Percentiles rank a stretch among this genome's conserved stretches.
These are phyloP conservation scores for Rhea americana DNA, from an alignment of 2,113 vertebrate species.

Conservation along the genomic window DNA sequence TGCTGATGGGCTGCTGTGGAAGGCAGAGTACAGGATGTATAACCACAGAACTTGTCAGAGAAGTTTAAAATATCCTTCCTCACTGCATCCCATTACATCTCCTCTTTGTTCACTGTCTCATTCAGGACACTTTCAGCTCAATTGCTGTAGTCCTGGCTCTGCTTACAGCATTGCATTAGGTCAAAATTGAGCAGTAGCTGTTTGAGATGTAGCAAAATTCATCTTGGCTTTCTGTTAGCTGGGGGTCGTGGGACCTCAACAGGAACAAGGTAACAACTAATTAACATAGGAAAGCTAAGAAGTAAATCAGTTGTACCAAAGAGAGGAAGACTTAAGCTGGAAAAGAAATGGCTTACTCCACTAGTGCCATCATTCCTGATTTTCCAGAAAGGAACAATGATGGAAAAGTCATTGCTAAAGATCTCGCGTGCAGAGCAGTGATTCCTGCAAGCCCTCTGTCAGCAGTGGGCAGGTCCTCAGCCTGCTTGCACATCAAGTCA, in stretches of 20 bases:
- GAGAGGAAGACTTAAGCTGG: neutral
- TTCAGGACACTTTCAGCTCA: neutral
- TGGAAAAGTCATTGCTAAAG: neutral
- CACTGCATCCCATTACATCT: neutral
- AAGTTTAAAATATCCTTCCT: constrained; percentile 2
- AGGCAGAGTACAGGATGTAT: neutral
- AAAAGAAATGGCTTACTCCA: neutral
- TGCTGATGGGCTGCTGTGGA: neutral
- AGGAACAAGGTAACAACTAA: neutral
- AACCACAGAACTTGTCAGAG: constrained; percentile 20
- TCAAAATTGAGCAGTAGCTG: constrained; percentile 26
- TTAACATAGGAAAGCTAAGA: neutral
- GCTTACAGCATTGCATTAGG: neutral
- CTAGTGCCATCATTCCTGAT: neutral
- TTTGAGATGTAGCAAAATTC: constrained; percentile 4
- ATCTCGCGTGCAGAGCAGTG: fast-evolving
- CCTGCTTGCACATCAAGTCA: neutral
- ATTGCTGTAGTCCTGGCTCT: neutral
- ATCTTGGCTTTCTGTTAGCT: neutral
- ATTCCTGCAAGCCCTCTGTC: neutral
- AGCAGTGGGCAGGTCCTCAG: neutral
- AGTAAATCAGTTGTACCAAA: neutral
- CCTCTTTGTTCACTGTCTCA: neutral
- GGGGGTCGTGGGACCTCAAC: neutral
- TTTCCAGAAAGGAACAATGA: neutral